phyloP scores from a whole-genome alignment of 2,113 vertebrate species.

The Parus major region DNA sequence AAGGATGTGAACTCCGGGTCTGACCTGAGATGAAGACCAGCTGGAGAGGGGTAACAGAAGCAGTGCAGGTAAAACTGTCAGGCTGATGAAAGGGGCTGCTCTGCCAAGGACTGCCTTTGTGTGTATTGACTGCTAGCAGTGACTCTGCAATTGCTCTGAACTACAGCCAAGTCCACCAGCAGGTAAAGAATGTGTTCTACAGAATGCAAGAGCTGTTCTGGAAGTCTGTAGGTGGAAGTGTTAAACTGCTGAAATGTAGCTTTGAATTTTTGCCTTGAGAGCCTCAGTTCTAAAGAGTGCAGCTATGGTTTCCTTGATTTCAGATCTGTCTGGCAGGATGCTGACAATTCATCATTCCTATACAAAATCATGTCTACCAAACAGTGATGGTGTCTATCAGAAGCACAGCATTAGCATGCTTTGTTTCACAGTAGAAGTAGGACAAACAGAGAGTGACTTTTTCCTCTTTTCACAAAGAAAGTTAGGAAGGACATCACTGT shows the following conservation, averaged over 20 bases:
- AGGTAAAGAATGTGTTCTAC: neutral
- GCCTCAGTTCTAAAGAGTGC: neutral
- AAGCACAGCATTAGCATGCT: neutral
- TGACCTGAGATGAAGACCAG: neutral
- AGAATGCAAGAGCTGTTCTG: neutral
- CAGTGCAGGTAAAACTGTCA: neutral
- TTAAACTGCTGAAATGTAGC: neutral
- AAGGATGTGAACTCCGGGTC: neutral
- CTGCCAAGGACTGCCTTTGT: neutral
- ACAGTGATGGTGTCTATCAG: neutral
- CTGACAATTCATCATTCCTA: neutral
- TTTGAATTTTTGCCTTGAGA: neutral
- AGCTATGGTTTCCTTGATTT: neutral
- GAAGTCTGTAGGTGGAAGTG: neutral
- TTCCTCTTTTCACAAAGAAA: neutral
- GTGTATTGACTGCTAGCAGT: neutral
- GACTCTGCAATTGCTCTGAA: constrained; percentile 17
- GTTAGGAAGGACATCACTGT: neutral
- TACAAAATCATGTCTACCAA: neutral
- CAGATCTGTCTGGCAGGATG: neutral
- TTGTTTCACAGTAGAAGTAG: neutral
- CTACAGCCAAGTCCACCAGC: neutral
- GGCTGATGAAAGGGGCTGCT: neutral
- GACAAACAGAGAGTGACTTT: neutral
- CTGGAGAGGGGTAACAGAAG: neutral